A percentile compares a stretch with the other conserved stretches of the same genome.
Evolutionary conservation across 2,113 vertebrate genomes (phyloP).

Genomic region (Trematomus loennbergii): DNA sequence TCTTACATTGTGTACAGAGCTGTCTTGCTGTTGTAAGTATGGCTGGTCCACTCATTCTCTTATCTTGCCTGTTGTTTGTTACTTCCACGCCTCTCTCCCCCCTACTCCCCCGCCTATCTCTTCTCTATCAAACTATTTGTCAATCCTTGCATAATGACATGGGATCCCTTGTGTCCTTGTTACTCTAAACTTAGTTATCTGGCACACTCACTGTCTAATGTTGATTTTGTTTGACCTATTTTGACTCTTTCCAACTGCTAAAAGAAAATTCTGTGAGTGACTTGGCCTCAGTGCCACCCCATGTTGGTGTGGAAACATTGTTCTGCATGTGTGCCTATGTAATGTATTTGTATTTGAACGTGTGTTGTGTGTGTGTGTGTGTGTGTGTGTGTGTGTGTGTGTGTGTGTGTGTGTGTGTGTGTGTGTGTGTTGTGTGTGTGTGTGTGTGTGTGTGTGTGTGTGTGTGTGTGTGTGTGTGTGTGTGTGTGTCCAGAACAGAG

Average conservation of each 20-base stretch:
- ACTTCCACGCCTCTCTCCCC: slow-evolving; percentile 6
- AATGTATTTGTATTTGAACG: not conserved
- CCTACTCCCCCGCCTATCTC: not conserved
- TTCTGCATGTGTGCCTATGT: not conserved
- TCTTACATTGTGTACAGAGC: not conserved
- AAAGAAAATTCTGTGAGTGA: slow-evolving; percentile 6
- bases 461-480: slow-evolving; percentile 6
- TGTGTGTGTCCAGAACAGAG: slow-evolving; percentile 45
- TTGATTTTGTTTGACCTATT: slow-evolving; percentile 38
- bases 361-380: slow-evolving; percentile 3
- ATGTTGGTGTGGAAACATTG: not conserved
- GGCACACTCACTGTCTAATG: slow-evolving; percentile 2
- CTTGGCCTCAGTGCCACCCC: slow-evolving; percentile 16
- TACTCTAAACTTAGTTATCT: slow-evolving; percentile 8
- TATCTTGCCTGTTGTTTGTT: slow-evolving; percentile 37
- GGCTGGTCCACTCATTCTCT: slow-evolving; percentile 28
- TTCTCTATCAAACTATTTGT: slow-evolving; percentile 39
- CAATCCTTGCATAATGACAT: slow-evolving; percentile 48
- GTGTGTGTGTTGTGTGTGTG: not conserved
- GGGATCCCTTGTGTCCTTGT: slow-evolving; percentile 25
- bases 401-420: slow-evolving; percentile 1
- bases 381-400: slow-evolving; percentile 33
- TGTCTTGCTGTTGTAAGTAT: slow-evolving; percentile 24
- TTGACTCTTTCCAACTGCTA: slow-evolving; percentile 11
- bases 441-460: not conserved